Base-by-base conservation (phyloP, 2,113 vertebrate species). In the Furnarius figulus region DNA sequence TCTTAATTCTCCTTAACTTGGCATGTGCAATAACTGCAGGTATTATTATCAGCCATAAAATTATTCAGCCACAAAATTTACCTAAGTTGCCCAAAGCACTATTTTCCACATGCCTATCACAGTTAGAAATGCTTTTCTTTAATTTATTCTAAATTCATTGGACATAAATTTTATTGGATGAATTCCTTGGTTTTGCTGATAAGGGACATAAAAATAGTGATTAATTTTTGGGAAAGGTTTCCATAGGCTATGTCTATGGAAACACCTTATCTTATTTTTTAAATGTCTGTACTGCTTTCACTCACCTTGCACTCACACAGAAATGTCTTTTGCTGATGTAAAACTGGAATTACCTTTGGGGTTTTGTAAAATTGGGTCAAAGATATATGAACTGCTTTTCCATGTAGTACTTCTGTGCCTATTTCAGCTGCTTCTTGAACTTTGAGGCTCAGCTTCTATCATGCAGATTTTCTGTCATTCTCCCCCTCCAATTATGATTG, bases 41-140 rank as follows among this genome's bases (percentile, higher is more conserved):
- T 87, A 61, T 84, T 91, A 31, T 52, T 83, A 75, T 75, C 44
- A 78, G 61, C 73, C 72, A 50, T 93, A 81, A 93, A 96, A 84
- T 92, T 88, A 94, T 84, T 88, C 92, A 87, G 72, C 83, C 93
- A 84, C 47, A 87, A 49, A 74, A 75, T 84, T 71, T 84, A 94
- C 80, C 61, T 92, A 12, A 91, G 80, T 4, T 85, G 56, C 92
- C 87, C 42, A 56, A 63, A 94, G 83, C 76, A 33, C n/a, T 89
- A 4, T 89, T 93, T 95, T 87, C 76, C 85, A 6, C 40, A 56
- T 2, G 2, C 24, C 14, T 77, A 21, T 83, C 39, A 73, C 68
- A 62, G 56, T 44, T 84, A 47, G 55, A 94, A 95, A 84, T 37
- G 14, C 27, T 78, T 79, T 89, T 44, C 66, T 82, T 90, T 47